Percentiles rank a stretch among this genome's conserved stretches.
Evolutionary conservation across 2,113 vertebrate genomes (phyloP).

Genomic region (Odocoileus virginianus): DNA sequence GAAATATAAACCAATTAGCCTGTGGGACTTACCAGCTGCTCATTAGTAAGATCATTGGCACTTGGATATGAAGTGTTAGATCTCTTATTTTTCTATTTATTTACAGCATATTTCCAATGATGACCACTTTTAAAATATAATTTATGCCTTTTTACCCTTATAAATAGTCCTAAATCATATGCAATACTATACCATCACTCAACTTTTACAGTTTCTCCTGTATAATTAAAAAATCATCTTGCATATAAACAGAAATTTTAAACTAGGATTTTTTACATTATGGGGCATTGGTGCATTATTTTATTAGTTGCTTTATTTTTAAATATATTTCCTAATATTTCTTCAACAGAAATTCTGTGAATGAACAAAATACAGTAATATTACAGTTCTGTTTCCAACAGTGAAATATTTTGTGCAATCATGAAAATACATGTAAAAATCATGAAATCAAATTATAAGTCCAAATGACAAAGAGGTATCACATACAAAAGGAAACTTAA

Average conservation of each 20-base stretch:
- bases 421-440: background rate
- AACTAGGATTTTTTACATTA: background rate
- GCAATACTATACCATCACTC: background rate
- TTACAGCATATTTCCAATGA: background rate
- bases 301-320: background rate
- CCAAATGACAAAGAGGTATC: background rate
- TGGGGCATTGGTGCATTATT: background rate
- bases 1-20: background rate
- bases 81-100: background rate
- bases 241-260: background rate
- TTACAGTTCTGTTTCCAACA: background rate
- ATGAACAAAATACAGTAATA: background rate
- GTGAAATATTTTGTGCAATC: background rate
- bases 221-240: background rate
- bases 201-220: background rate
- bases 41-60: background rate
- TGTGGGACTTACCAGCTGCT: background rate
- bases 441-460: background rate
- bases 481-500: background rate
- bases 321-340: background rate
- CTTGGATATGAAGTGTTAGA: background rate
- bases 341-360: background rate
- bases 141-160: background rate
- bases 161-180: background rate
- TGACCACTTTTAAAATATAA: background rate